Conservation (phyloP, 2,797 vertebrate species). For the Pseudochromis fuscus region DNA sequence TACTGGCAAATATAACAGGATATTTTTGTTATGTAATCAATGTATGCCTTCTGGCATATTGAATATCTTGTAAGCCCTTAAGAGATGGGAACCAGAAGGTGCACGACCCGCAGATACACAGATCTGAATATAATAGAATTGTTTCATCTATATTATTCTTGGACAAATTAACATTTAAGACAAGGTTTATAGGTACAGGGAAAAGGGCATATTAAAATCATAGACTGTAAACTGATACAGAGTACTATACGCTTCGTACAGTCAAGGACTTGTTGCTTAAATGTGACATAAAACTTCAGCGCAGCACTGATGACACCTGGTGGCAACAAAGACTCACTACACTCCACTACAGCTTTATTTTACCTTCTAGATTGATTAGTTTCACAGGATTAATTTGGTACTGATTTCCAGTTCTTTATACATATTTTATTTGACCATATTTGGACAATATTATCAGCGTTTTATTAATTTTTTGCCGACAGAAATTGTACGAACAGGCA, state of each 20-base stretch:
- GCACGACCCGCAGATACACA: too few relatives aligned
- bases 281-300: not conserved
- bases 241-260: too few relatives aligned
- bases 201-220: too few relatives aligned
- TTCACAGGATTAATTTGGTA: not conserved
- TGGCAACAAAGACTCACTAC: not conserved
- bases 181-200: too few relatives aligned
- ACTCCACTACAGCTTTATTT: not conserved
- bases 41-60: too few relatives aligned
- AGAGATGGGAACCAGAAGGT: too few relatives aligned
- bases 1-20: too few relatives aligned
- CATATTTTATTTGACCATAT: accelerated
- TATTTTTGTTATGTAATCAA: too few relatives aligned
- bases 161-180: not conserved
- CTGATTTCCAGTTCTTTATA: accelerated
- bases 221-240: too few relatives aligned
- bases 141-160: not conserved
- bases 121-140: too few relatives aligned
- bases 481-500: not conserved
- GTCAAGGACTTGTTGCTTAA: not conserved
- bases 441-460: accelerated
- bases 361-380: not conserved
- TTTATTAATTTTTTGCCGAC: not conserved
- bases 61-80: too few relatives aligned
- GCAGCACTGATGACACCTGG: slow-evolving; percentile 58